Conservation (phyloP, 2,888 invertebrate species). For the Drosophila nr. fundita region DNA sequence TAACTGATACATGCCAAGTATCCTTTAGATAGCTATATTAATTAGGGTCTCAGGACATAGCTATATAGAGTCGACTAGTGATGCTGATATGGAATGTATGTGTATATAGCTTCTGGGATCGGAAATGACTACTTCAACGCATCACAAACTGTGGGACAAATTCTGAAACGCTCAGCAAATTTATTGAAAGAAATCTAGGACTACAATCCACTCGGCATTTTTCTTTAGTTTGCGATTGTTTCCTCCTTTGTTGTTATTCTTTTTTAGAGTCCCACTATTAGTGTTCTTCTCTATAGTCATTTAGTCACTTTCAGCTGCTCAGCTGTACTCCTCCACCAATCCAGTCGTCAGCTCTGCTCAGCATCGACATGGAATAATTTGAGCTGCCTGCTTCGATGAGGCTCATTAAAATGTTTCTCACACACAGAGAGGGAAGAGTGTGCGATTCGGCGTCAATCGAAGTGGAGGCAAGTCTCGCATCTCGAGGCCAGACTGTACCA, state of each 20-base stretch:
- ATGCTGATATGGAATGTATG: no score
- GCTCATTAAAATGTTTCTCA: slow-evolving; percentile 11
- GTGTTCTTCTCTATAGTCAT: neutral
- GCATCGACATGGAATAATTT: neutral
- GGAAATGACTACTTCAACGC: neutral
- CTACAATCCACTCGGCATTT: neutral
- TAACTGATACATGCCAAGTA: neutral
- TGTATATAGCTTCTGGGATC: neutral
- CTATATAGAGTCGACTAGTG: neutral
- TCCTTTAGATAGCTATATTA: neutral
- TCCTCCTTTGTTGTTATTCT: no score
- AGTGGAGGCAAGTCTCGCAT: neutral
- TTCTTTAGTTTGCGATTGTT: no score
- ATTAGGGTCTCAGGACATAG: neutral
- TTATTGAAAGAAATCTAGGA: neutral
- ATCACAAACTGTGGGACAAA: neutral
- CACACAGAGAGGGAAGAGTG: slow-evolving; percentile 1
- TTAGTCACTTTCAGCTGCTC: neutral
- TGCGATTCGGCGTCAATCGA: no score
- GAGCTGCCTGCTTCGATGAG: slow-evolving; percentile 1
- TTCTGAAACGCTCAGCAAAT: neutral
- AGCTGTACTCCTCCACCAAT: neutral
- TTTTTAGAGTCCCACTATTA: neutral
- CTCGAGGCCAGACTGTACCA: neutral
- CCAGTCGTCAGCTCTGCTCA: neutral